Conservation (phyloP, 1,140 invertebrate genomes). For the Streblospio benedicti region DNA sequence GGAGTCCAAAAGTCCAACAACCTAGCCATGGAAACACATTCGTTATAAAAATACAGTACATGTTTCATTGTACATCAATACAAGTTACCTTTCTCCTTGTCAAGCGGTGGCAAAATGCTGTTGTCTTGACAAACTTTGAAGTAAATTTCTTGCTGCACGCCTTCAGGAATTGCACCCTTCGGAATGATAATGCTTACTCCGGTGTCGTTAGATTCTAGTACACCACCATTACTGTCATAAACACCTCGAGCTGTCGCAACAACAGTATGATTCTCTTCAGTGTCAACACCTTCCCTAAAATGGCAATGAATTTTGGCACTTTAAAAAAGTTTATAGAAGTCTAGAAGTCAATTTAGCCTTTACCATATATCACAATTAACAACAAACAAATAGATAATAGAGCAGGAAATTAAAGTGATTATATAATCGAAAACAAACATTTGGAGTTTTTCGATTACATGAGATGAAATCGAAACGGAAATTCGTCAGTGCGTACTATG, state of each 20-base stretch:
- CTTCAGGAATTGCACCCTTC: slow-evolving; percentile 69
- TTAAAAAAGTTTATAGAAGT: neutral
- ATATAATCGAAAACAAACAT: too few species aligned
- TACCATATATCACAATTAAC: slow-evolving; percentile 23
- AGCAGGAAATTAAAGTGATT: too few species aligned
- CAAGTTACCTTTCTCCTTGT: slow-evolving; percentile 76
- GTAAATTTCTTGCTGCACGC: slow-evolving; percentile 81
- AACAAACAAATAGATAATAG: neutral
- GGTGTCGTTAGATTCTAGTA: slow-evolving; percentile 73
- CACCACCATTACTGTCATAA: slow-evolving; percentile 62
- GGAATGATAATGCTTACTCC: slow-evolving; percentile 83
- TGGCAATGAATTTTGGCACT: neutral
- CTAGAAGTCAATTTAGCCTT: neutral
- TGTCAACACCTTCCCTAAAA: slow-evolving; percentile 4
- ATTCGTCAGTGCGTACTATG: too few species aligned
- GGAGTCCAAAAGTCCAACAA: too few species aligned
- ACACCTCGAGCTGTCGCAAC: slow-evolving; percentile 44
- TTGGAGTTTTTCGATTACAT: too few species aligned
- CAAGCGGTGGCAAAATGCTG: slow-evolving; percentile 67
- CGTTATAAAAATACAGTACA: too few species aligned
- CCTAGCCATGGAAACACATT: too few species aligned
- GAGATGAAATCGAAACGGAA: too few species aligned
- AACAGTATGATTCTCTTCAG: slow-evolving; percentile 37
- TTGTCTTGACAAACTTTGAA: slow-evolving; percentile 70
- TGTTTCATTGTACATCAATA: neutral